Evolutionary conservation across 92 coral and sea anemone species (phyloP).

Genomic region (Phenganax subtilis): DNA sequence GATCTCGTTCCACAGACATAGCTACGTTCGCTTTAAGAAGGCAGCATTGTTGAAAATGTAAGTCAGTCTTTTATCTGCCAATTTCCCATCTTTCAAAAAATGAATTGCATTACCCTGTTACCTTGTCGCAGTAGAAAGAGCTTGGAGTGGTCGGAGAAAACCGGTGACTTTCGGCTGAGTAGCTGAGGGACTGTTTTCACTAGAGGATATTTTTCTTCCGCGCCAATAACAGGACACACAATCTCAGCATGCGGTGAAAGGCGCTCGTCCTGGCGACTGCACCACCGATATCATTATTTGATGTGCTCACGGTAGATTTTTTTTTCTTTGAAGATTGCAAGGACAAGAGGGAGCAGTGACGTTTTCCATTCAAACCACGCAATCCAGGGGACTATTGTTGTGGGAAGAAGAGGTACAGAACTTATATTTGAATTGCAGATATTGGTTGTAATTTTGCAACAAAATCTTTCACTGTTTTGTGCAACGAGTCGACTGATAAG

Average conservation of each 20-base stretch:
- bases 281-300: too few relatives aligned
- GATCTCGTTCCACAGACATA: constrained; percentile 37
- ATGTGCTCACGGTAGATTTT: neutral
- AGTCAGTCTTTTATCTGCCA: neutral
- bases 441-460: too few relatives aligned
- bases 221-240: too few relatives aligned
- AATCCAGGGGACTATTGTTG: neutral
- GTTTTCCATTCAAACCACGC: neutral
- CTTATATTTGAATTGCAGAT: neutral
- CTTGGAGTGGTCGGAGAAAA: too few relatives aligned
- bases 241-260: too few relatives aligned
- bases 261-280: too few relatives aligned
- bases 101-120: too few relatives aligned
- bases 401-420: constrained; percentile 18
- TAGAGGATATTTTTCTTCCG: neutral
- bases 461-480: too few relatives aligned
- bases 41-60: constrained; percentile 42
- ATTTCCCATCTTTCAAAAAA: too few relatives aligned
- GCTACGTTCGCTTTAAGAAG: constrained; percentile 31
- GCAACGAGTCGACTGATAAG: neutral
- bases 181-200: neutral
- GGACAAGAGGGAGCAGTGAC: constrained; percentile 4
- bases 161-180: too few relatives aligned
- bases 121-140: too few relatives aligned
- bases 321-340: neutral